phyloP scores from a whole-genome alignment of 1,140 invertebrate genomes.

The Kradibia gibbosae region DNA sequence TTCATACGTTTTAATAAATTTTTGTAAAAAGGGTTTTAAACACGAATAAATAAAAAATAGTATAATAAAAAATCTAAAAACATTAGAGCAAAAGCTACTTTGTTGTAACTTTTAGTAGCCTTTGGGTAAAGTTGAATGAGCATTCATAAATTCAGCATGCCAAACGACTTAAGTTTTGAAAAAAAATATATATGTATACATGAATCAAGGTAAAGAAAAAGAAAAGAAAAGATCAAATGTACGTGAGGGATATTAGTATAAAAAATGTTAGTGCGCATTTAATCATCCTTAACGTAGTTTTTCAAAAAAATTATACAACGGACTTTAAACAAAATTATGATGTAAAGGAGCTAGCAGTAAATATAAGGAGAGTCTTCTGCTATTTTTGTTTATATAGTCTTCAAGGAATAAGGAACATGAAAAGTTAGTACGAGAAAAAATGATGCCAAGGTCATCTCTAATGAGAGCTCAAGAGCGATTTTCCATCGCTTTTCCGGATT shows the following conservation, averaged over 20 bases:
- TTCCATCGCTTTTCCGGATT: constrained; percentile 56
- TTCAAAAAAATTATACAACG: background rate
- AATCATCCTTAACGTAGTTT: constrained; percentile 13
- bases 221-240: background rate
- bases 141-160: background rate
- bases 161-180: background rate
- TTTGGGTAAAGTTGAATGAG: background rate
- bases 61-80: no score
- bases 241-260: background rate
- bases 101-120: background rate
- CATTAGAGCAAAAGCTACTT: background rate
- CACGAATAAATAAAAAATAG: no score
- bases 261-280: constrained; percentile 9
- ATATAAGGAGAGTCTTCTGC: background rate
- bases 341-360: background rate
- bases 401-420: background rate
- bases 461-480: constrained; percentile 59
- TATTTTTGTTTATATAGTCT: background rate
- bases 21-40: no score
- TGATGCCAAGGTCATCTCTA: constrained; percentile 56
- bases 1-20: no score
- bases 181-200: background rate
- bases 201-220: background rate
- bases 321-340: background rate
- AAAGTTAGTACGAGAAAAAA: constrained; percentile 4